A percentile compares a stretch with the other conserved stretches of the same genome.
Conservation (phyloP, 2,797 vertebrate genomes). For the Dermochelys coriacea region DNA sequence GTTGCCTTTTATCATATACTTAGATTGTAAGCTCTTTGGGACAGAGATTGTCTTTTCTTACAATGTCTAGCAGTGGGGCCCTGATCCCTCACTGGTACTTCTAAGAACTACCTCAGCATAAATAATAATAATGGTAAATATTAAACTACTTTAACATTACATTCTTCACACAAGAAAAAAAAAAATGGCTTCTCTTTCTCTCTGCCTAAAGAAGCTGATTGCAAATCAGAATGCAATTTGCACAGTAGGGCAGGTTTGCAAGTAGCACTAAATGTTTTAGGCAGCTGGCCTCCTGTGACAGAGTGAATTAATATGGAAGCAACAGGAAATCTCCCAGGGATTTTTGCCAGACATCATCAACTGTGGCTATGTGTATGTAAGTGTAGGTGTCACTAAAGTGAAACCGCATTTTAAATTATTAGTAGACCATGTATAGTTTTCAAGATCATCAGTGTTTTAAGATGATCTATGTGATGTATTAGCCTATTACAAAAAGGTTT, state of each 20-base stretch:
- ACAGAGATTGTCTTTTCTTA: not conserved
- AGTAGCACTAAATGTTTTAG: not conserved
- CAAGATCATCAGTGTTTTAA: not conserved
- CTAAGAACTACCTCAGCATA: not conserved
- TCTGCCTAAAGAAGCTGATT: not conserved
- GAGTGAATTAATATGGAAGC: constrained; percentile 16
- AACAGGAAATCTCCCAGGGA: not conserved
- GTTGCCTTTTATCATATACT: not conserved
- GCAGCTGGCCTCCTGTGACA: constrained; percentile 6
- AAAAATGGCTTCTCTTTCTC: not conserved
- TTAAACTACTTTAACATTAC: not conserved
- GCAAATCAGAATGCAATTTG: constrained; percentile 3
- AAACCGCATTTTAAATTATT: constrained; percentile 1
- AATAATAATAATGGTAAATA: not conserved
- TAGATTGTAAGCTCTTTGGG: not conserved
- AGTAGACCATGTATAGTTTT: not conserved
- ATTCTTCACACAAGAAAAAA: not conserved
- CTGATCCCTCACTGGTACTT: not conserved
- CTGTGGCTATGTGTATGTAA: not conserved
- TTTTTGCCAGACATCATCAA: constrained; percentile 1
- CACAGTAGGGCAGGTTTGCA: constrained; percentile 26
- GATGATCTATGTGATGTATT: not conserved
- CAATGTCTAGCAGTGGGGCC: not conserved
- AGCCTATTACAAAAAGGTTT: not conserved
- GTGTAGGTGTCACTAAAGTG: not conserved